A percentile compares a stretch with the other conserved stretches of the same genome.
Conservation (phyloP, 2,888 invertebrate genomes). For the Erebia palarica region DNA sequence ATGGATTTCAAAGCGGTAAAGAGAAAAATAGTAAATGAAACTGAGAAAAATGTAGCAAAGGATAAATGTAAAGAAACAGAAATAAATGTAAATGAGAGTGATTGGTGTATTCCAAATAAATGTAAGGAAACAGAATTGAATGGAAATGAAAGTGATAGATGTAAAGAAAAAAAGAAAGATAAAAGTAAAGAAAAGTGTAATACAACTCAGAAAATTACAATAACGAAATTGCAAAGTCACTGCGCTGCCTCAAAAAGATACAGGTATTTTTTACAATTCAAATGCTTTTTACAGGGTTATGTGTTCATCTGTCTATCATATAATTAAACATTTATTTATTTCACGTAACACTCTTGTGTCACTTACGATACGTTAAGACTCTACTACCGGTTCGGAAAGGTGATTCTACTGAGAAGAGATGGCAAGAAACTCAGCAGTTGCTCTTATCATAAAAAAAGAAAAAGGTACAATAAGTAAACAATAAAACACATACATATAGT, state of each 20-base stretch:
- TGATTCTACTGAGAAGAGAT: too few relatives aligned
- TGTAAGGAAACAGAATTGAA: conserved; percentile 32
- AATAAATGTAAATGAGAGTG: conserved; percentile 26
- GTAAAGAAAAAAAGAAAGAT: conserved; percentile 3
- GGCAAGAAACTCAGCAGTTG: too few relatives aligned
- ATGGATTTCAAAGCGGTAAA: conserved; percentile 37
- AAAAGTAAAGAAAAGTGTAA: conserved; percentile 26
- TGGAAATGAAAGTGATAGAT: conserved; percentile 16
- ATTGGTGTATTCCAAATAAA: conserved; percentile 9
- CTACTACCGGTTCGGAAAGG: too few relatives aligned
- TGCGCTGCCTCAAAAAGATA: conserved; percentile 65
- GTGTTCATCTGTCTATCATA: not conserved
- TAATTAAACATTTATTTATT: not conserved
- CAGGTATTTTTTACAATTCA: conserved; percentile 41
- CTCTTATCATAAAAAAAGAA: too few relatives aligned
- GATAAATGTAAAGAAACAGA: conserved; percentile 33
- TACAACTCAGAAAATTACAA: conserved; percentile 35
- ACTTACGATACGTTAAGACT: too few relatives aligned
- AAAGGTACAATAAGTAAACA: too few relatives aligned
- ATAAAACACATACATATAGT: too few relatives aligned
- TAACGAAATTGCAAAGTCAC: conserved; percentile 51
- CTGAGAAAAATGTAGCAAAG: conserved; percentile 24
- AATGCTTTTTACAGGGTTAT: too few relatives aligned
- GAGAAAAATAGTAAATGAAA: conserved; percentile 28
- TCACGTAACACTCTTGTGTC: too few relatives aligned